These are phyloP conservation scores for Chrysodeixis includens DNA, from an alignment of 2,888 invertebrate species.

Conservation along the genomic window DNA sequence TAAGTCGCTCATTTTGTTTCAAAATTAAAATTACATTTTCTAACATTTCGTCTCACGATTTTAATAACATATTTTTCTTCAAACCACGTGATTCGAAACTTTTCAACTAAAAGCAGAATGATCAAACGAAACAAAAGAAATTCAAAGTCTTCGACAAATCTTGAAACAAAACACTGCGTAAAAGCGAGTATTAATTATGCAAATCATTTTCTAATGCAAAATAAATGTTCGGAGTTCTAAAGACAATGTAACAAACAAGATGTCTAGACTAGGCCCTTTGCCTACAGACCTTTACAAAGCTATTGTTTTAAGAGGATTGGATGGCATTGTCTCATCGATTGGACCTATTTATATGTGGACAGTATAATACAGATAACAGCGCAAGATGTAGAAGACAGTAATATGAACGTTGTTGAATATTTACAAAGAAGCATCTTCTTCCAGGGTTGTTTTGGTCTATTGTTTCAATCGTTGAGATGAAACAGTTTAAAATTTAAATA, in stretches of 20 bases:
- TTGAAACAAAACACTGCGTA: not conserved
- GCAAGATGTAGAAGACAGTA: conserved; percentile 30
- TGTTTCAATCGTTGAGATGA: too few species aligned
- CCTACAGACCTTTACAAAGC: conserved; percentile 62
- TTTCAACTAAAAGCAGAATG: not conserved
- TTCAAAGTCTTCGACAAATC: not conserved
- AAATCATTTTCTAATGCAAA: conserved; percentile 21
- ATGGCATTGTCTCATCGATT: conserved; percentile 86
- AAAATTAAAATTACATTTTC: not conserved
- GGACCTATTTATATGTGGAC: conserved; percentile 83
- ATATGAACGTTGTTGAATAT: not conserved
- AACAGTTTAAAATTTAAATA: too few species aligned
- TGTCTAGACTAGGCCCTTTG: conserved; percentile 62
- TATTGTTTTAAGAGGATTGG: conserved; percentile 81
- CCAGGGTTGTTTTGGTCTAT: not conserved
- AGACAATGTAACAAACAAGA: conserved; percentile 53
- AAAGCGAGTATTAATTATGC: not conserved
- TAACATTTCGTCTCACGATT: not conserved
- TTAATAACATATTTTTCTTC: not conserved
- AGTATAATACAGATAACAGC: conserved; percentile 59
- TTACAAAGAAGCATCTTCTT: not conserved
- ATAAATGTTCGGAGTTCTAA: conserved; percentile 34
- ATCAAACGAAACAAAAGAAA: not conserved
- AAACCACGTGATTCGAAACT: not conserved
- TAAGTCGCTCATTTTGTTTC: conserved; percentile 33